phyloP scores from a whole-genome alignment of 2,888 invertebrate genomes.

The Arge pagana region DNA sequence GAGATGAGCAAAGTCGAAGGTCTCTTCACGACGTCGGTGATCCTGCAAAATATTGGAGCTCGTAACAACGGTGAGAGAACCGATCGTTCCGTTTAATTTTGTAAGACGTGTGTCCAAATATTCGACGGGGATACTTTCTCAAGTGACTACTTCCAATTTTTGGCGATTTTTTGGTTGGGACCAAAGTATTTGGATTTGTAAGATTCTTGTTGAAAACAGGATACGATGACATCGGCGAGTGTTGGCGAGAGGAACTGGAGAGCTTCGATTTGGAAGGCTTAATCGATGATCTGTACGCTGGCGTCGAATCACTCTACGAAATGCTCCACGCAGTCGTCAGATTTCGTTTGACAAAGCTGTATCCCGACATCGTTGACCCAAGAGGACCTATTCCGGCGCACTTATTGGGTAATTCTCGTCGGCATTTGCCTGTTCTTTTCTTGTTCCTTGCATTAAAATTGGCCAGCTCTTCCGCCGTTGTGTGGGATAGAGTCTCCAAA shows the following conservation, averaged over 20 bases:
- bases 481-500: too few relatives aligned
- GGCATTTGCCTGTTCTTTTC: too few relatives aligned
- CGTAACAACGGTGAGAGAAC: constrained; percentile 64
- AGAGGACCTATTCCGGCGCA: constrained; percentile 71
- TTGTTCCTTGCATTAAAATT: too few relatives aligned
- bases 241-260: constrained; percentile 71
- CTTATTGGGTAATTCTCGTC: constrained; percentile 63
- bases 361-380: constrained; percentile 60
- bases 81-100: background rate
- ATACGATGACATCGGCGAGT: constrained; percentile 66
- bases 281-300: constrained; percentile 62
- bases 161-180: background rate
- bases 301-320: constrained; percentile 68
- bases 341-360: constrained; percentile 63
- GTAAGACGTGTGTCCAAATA: background rate
- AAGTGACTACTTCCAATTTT: constrained; percentile 1
- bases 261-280: constrained; percentile 62
- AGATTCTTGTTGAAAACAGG: constrained; percentile 55
- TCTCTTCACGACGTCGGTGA: constrained; percentile 62
- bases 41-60: constrained; percentile 68
- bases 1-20: constrained; percentile 65
- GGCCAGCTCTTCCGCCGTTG: too few relatives aligned
- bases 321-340: constrained; percentile 76
- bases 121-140: background rate
- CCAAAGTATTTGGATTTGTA: constrained; percentile 13